Evolutionary conservation across 2,888 invertebrate genomes (phyloP).

Genomic region (Heliconius erato): DNA sequence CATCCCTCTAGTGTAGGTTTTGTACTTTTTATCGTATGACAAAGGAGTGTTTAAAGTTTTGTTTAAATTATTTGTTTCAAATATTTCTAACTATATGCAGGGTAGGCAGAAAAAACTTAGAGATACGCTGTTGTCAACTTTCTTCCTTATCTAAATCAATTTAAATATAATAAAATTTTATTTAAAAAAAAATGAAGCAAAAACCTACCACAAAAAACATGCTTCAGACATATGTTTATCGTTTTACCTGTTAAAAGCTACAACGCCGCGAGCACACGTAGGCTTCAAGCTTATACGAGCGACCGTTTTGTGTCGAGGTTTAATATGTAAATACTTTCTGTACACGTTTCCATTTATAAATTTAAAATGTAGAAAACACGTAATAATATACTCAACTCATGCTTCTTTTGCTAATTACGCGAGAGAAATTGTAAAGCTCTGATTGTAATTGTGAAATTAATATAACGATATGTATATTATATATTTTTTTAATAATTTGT

Average conservation of each 20-base stretch:
- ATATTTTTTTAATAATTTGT: too few relatives aligned
- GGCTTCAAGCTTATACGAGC: slow-evolving; percentile 9
- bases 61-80: too few relatives aligned
- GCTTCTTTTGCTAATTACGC: slow-evolving; percentile 11
- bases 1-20: too few relatives aligned
- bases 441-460: background rate
- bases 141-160: too few relatives aligned
- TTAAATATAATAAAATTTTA: background rate
- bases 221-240: background rate
- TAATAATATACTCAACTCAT: slow-evolving; percentile 1
- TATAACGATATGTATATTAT: too few relatives aligned
- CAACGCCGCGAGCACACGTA: slow-evolving; percentile 6
- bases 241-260: slow-evolving; percentile 8
- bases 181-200: background rate
- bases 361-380: slow-evolving; percentile 7
- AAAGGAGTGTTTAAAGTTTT: too few relatives aligned
- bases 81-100: too few relatives aligned
- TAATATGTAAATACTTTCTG: slow-evolving; percentile 17
- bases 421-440: background rate
- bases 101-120: too few relatives aligned
- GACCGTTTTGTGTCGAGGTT: background rate
- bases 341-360: slow-evolving; percentile 10
- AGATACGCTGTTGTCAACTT: too few relatives aligned
- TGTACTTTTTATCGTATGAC: too few relatives aligned
- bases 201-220: background rate